A percentile compares a stretch with the other conserved stretches of the same genome.
phyloP scores from a whole-genome alignment of 2,113 vertebrate genomes.

The Chiloscyllium plagiosum region DNA sequence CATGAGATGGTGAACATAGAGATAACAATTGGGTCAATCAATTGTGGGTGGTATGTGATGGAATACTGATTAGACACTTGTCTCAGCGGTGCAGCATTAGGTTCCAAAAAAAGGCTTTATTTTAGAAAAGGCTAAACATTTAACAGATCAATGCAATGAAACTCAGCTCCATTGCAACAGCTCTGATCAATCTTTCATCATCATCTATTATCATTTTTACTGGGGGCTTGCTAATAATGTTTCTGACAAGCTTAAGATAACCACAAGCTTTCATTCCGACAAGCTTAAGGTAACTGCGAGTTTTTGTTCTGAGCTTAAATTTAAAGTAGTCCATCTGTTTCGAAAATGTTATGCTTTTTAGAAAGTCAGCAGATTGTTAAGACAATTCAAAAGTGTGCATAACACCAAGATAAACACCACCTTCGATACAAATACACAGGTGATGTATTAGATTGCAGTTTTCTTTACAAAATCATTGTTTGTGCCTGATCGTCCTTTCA shows the following conservation, averaged over 20 bases:
- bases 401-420: not conserved
- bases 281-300: not conserved
- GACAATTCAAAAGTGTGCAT: not conserved
- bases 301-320: not conserved
- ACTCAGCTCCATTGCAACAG: not conserved
- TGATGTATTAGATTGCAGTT: not conserved
- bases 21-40: not conserved
- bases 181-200: not conserved
- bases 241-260: not conserved
- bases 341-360: not conserved
- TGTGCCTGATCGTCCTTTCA: not conserved
- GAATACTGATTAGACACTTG: not conserved
- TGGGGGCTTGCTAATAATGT: not conserved
- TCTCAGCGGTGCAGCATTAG: not conserved
- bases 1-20: not conserved
- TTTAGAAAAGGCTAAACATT: not conserved
- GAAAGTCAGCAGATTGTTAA: not conserved
- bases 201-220: not conserved
- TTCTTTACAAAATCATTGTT: not conserved
- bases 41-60: not conserved
- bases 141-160: not conserved
- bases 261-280: not conserved
- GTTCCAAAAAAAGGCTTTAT: not conserved
- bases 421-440: too few species aligned
- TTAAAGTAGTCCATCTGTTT: not conserved